Evolutionary conservation across 2,888 invertebrate genomes (phyloP).

Genomic region (Drosophila maculinotata): DNA sequence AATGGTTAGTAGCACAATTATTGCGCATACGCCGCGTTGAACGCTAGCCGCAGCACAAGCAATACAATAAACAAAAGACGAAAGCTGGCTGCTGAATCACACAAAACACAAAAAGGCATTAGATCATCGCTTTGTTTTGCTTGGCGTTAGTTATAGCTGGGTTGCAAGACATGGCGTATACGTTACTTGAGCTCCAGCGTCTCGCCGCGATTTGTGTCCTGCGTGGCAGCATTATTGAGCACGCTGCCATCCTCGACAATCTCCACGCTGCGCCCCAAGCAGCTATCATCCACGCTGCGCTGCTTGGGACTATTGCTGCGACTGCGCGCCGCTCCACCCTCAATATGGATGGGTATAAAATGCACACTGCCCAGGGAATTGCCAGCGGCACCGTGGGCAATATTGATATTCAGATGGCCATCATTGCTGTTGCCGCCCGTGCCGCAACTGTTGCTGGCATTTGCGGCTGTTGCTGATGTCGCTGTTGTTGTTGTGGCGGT

Average conservation of each 20-base stretch:
- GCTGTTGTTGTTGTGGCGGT: constrained; percentile 52
- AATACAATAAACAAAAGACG: constrained; percentile 38
- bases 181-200: constrained; percentile 67
- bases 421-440: constrained; percentile 55
- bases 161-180: constrained; percentile 39
- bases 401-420: constrained; percentile 84
- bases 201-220: constrained; percentile 50
- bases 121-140: constrained; percentile 31
- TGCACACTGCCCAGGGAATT: constrained; percentile 83
- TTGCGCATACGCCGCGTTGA: constrained; percentile 51
- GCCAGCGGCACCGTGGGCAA: constrained; percentile 80
- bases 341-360: constrained; percentile 83
- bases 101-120: constrained; percentile 10
- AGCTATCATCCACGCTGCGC: constrained; percentile 82
- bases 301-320: constrained; percentile 72
- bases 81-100: constrained; percentile 27
- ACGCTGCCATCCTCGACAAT: constrained; percentile 80
- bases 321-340: constrained; percentile 66
- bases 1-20: constrained; percentile 29
- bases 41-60: constrained; percentile 10
- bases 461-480: constrained; percentile 21
- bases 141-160: constrained; percentile 9
- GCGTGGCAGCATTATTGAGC: constrained; percentile 41
- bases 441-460: constrained; percentile 25
- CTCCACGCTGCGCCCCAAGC: constrained; percentile 78